Conservation (phyloP, 2,797 vertebrate genomes). For the Netta rufina region DNA sequence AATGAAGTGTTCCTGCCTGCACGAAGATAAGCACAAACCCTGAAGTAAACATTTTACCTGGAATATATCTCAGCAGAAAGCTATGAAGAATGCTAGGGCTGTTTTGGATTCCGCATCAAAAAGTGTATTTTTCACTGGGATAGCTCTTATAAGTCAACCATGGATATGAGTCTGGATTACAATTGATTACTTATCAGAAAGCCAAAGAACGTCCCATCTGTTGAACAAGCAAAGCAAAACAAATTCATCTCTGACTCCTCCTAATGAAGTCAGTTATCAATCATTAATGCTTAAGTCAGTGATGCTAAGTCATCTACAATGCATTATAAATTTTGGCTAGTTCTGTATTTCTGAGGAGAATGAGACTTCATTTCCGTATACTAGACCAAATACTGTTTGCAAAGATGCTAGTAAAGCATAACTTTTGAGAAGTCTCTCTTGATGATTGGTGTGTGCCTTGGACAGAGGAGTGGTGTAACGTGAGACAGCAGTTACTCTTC, state of each 20-base stretch:
- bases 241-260: neutral
- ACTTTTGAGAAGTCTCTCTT: neutral
- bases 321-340: neutral
- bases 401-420: neutral
- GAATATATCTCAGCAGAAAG: neutral
- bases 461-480: neutral
- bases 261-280: neutral
- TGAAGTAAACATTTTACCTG: neutral
- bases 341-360: neutral
- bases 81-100: neutral
- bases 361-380: neutral
- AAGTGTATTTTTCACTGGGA: neutral
- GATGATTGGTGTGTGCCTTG: accelerated
- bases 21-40: neutral
- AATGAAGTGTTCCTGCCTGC: slow-evolving; percentile 52
- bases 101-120: neutral
- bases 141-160: neutral
- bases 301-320: neutral
- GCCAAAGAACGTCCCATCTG: neutral
- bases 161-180: neutral
- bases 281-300: neutral
- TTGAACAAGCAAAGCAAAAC: neutral
- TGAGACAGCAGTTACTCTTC: neutral
- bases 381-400: neutral
- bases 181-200: neutral